Evolutionary conservation across 30 jellyfish, hydroid and myxozoan genomes (phyloP).

Genomic region (Chironex yamaguchii): DNA sequence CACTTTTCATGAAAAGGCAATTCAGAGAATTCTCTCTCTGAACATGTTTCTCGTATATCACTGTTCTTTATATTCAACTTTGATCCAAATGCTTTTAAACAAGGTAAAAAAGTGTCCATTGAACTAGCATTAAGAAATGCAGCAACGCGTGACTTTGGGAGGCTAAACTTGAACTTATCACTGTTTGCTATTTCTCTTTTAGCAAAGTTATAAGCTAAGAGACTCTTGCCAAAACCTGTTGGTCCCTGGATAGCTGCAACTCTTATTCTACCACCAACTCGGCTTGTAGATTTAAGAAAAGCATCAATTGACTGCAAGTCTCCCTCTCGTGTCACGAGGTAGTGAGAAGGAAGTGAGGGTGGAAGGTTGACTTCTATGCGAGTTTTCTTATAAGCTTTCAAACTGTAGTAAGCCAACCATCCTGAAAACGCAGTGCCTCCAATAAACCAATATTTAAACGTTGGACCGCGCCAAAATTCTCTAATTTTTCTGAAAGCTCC

Average conservation of each 20-base stretch:
- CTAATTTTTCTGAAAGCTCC: constrained; percentile 37
- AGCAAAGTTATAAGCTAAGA: constrained; percentile 70
- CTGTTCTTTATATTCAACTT: constrained; percentile 57
- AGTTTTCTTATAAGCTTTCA: constrained; percentile 75
- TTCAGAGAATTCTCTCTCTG: not conserved
- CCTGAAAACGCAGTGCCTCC: constrained; percentile 86
- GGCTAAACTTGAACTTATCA: constrained; percentile 73
- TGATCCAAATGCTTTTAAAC: constrained; percentile 90
- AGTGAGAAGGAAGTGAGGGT: constrained; percentile 85
- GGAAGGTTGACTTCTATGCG: constrained; percentile 74
- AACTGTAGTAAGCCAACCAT: constrained; percentile 86
- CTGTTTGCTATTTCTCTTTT: constrained; percentile 39
- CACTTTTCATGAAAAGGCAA: constrained; percentile 64
- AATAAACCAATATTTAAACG: constrained; percentile 93
- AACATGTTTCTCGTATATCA: constrained; percentile 64
- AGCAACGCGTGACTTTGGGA: constrained; percentile 86
- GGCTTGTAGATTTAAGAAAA: not conserved
- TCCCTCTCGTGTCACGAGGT: constrained; percentile 40
- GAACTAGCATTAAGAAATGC: constrained; percentile 76
- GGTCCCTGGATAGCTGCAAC: constrained; percentile 76
- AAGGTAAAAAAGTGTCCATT: constrained; percentile 65
- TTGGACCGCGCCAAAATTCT: constrained; percentile 90
- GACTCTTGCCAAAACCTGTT: constrained; percentile 89
- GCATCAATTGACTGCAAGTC: constrained; percentile 26
- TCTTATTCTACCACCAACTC: constrained; percentile 59